Evolutionary conservation across 2,888 invertebrate genomes (phyloP).

Genomic region (Agonopterix heracliana): DNA sequence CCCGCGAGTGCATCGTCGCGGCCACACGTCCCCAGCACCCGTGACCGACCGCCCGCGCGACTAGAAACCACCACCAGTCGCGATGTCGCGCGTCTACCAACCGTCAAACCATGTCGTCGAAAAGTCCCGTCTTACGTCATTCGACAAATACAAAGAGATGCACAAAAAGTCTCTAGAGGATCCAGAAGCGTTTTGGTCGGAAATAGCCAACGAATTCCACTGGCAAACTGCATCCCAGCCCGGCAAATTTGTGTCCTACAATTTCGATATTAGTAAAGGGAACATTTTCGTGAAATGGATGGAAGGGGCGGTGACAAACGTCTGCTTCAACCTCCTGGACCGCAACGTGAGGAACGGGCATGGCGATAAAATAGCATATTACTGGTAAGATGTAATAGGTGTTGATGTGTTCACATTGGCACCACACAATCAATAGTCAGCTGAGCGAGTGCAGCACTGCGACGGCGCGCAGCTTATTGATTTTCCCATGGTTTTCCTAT

Average conservation of each 20-base stretch:
- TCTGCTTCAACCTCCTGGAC: constrained; percentile 96
- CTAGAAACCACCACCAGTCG: constrained; percentile 24
- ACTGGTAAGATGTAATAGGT: constrained; percentile 83
- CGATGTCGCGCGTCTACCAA: constrained; percentile 81
- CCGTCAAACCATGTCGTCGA: constrained; percentile 80
- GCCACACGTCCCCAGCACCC: constrained; percentile 10
- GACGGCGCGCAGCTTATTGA: constrained; percentile 64
- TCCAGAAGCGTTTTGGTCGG: constrained; percentile 94
- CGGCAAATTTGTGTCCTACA: constrained; percentile 89
- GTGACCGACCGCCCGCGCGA: constrained; percentile 13
- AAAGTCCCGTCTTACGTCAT: constrained; percentile 73
- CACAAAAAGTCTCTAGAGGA: constrained; percentile 90
- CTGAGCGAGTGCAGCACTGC: constrained; percentile 53
- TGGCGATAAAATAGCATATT: constrained; percentile 94
- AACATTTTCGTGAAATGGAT: constrained; percentile 95
- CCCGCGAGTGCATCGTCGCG: constrained; percentile 26
- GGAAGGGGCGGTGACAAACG: constrained; percentile 95
- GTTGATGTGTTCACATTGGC: constrained; percentile 14
- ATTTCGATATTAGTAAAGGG: constrained; percentile 93
- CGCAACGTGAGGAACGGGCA: constrained; percentile 91
- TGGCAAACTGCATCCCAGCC: constrained; percentile 89
- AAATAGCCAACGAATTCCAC: constrained; percentile 94
- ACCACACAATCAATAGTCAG: constrained; percentile 51
- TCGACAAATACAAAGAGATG: constrained; percentile 87
- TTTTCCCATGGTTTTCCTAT: constrained; percentile 30